Percentiles rank a stretch among this genome's conserved stretches.
phyloP scores from a whole-genome alignment of 2,888 invertebrate genomes.

The Tipula lateralis region DNA sequence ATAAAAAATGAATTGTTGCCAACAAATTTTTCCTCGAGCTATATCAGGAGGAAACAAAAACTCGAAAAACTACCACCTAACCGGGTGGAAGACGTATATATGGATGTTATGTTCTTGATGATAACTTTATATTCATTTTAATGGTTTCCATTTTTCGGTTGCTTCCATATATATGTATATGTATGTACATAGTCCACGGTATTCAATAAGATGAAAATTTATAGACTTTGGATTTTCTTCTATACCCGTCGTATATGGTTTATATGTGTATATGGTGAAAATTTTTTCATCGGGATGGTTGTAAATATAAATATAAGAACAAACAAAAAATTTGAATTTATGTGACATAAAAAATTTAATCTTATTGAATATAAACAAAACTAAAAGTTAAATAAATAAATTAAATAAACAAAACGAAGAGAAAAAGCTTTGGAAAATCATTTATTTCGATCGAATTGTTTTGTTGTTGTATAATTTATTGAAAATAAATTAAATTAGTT shows the following conservation, averaged over 20 bases:
- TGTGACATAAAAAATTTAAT: constrained; percentile 24
- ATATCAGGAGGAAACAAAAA: neutral
- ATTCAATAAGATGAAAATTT: constrained; percentile 24
- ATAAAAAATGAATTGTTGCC: neutral
- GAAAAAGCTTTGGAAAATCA: neutral
- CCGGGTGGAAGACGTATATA: neutral
- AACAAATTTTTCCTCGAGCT: neutral
- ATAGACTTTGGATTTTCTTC: neutral
- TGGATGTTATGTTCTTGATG: neutral
- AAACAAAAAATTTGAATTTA: constrained; percentile 19
- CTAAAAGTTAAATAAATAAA: constrained; percentile 14
- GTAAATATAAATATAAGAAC: neutral
- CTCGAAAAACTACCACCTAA: neutral
- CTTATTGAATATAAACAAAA: neutral
- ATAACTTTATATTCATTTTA: constrained; percentile 1
- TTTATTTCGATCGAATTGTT: neutral
- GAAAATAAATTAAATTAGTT: constrained; percentile 6
- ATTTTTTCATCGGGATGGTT: neutral
- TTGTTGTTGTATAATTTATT: neutral
- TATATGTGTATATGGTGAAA: neutral
- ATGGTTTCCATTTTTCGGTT: neutral
- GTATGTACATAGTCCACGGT: neutral
- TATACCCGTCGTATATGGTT: neutral
- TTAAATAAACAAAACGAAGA: neutral
- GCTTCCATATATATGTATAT: too few relatives aligned